A percentile compares a stretch with the other conserved stretches of the same genome.
Evolutionary conservation across 2,888 invertebrate species (phyloP).

Genomic region (Metallyticus violacea): DNA sequence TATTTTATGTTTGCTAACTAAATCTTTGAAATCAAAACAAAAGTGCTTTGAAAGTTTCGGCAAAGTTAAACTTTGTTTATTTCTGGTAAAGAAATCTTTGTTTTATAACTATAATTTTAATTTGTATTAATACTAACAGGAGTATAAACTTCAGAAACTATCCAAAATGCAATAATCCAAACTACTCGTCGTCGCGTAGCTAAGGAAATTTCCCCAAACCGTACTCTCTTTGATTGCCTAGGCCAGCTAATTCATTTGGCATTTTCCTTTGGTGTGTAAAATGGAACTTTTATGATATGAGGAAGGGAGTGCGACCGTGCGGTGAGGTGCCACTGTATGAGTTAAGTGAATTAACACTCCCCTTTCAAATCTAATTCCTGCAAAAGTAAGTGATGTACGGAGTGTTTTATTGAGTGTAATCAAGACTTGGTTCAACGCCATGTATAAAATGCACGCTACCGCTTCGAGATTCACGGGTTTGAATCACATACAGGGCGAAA

Average conservation of each 20-base stretch:
- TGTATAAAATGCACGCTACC: no score
- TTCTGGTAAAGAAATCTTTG: no score
- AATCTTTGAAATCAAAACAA: no score
- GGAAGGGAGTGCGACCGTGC: neutral
- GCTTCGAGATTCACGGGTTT: neutral
- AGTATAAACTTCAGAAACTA: no score
- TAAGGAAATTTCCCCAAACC: neutral
- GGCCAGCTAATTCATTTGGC: neutral
- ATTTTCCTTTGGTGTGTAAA: neutral
- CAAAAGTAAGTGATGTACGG: neutral
- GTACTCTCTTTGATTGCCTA: neutral
- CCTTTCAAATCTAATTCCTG: neutral
- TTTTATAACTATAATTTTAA: no score
- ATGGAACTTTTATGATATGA: neutral
- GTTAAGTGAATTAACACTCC: neutral
- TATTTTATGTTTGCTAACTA: no score
- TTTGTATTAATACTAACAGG: no score
- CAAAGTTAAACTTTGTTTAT: no score
- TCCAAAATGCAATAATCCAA: no score
- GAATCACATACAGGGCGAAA: neutral
- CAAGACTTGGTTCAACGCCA: neutral
- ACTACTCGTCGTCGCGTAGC: no score
- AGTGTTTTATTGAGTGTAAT: neutral
- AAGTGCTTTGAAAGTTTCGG: no score
- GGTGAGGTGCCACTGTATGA: neutral